Evolutionary conservation across 2,797 vertebrate species (phyloP).

Genomic region (Gymnoscopelus braueri): DNA sequence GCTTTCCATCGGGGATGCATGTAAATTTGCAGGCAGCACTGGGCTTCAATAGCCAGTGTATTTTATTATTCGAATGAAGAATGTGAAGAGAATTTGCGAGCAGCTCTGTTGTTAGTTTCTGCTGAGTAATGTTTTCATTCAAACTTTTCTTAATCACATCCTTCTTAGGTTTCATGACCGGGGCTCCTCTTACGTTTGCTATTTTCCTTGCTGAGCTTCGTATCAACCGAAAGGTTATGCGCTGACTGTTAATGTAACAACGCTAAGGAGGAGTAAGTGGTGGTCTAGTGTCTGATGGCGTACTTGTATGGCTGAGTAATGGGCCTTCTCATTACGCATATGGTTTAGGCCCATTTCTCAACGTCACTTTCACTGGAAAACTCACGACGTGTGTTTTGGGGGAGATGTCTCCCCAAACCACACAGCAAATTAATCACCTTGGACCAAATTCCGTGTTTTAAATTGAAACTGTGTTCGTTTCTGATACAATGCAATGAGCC

Average conservation of each 20-base stretch:
- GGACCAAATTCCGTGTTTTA: slow-evolving; percentile 29
- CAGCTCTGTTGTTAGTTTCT: slow-evolving; percentile 5
- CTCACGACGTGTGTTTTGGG: slow-evolving; percentile 37
- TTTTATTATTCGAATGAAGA: slow-evolving; percentile 1
- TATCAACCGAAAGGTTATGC: slow-evolving; percentile 46
- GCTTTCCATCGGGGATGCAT: slow-evolving; percentile 4
- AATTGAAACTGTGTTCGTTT: slow-evolving; percentile 33
- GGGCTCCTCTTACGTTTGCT: slow-evolving; percentile 51
- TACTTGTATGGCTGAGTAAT: slow-evolving; percentile 48
- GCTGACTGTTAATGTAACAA: slow-evolving; percentile 36
- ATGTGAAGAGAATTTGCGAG: background rate
- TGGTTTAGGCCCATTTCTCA: slow-evolving; percentile 44
- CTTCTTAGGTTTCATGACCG: slow-evolving; percentile 28
- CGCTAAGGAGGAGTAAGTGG: slow-evolving; percentile 32
- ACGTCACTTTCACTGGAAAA: slow-evolving; percentile 43
- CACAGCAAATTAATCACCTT: slow-evolving; percentile 49
- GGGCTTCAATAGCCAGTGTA: background rate
- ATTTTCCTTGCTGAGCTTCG: slow-evolving; percentile 50
- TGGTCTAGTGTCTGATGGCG: slow-evolving; percentile 29
- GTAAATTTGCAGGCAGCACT: slow-evolving; percentile 2
- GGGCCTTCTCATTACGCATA: slow-evolving; percentile 37
- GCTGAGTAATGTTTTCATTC: slow-evolving; percentile 29
- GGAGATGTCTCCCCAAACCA: slow-evolving; percentile 30
- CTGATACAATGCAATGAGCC: slow-evolving; percentile 22
- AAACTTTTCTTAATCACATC: slow-evolving; percentile 50